Conservation (phyloP, 2,888 invertebrate species). For the Ceraclea dissimilis region DNA sequence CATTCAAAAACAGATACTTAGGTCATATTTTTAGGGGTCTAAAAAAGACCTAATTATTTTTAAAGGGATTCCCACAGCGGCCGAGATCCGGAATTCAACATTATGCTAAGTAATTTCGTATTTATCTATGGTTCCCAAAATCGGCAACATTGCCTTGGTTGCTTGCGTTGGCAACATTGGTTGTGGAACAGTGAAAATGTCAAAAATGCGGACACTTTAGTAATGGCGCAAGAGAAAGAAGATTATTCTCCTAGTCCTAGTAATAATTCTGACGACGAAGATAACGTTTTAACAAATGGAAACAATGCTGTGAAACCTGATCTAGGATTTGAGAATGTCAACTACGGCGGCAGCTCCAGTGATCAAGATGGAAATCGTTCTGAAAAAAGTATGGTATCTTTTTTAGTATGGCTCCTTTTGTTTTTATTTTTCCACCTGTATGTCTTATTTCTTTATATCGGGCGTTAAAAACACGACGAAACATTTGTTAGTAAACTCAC, state of each 20-base stretch:
- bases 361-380: constrained; percentile 14
- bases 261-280: constrained; percentile 36
- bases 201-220: constrained; percentile 20
- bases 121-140: no score
- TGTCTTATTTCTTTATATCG: no score
- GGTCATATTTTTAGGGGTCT: no score
- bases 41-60: no score
- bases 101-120: no score
- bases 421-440: neutral
- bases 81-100: no score
- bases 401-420: constrained; percentile 31
- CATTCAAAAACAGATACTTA: no score
- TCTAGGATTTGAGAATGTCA: constrained; percentile 45
- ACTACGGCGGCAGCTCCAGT: constrained; percentile 36
- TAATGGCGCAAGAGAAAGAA: constrained; percentile 49
- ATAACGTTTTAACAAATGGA: constrained; percentile 36
- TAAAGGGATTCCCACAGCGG: no score
- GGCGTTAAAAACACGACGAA: no score
- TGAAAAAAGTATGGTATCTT: constrained; percentile 20
- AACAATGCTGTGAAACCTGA: constrained; percentile 41
- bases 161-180: no score
- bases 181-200: constrained; percentile 10
- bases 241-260: constrained; percentile 44
- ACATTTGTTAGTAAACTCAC: no score
- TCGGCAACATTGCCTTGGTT: no score